phyloP scores from a whole-genome alignment of 2,797 vertebrate species.

The Poecilia picta region DNA sequence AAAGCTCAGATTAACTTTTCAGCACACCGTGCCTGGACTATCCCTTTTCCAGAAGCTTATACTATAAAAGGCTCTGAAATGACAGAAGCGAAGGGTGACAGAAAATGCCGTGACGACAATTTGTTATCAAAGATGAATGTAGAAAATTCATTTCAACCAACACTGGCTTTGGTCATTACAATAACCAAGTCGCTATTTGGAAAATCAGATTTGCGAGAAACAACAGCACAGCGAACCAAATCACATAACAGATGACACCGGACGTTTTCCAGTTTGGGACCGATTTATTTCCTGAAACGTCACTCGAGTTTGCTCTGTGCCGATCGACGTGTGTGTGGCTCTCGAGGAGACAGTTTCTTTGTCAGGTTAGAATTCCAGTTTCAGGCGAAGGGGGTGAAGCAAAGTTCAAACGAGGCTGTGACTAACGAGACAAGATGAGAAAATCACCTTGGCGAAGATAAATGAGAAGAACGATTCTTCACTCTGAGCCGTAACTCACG shows the following conservation, averaged over 20 bases:
- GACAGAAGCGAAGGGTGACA: slow-evolving; percentile 39
- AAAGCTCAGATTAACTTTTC: slow-evolving; percentile 65
- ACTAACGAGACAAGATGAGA: neutral
- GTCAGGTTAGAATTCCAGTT: neutral
- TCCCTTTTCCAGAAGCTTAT: slow-evolving; percentile 25
- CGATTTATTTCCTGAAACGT: neutral
- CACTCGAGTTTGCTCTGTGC: neutral
- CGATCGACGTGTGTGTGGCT: neutral
- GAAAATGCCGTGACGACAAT: neutral
- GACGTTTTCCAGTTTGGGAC: neutral
- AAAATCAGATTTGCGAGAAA: neutral
- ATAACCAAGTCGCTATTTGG: neutral
- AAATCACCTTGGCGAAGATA: neutral
- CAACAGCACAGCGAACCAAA: neutral
- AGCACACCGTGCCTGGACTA: slow-evolving; percentile 20
- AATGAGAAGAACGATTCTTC: neutral
- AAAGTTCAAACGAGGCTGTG: neutral
- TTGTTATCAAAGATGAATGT: neutral
- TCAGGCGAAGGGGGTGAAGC: neutral
- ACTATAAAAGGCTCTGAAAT: neutral
- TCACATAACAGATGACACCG: neutral
- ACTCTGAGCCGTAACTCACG: neutral
- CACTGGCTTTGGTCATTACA: neutral
- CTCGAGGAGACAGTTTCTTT: neutral
- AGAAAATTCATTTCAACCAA: neutral